These are phyloP conservation scores for Alloscopus bannaensis DNA, from an alignment of 2,888 invertebrate genomes.

Conservation along the genomic window DNA sequence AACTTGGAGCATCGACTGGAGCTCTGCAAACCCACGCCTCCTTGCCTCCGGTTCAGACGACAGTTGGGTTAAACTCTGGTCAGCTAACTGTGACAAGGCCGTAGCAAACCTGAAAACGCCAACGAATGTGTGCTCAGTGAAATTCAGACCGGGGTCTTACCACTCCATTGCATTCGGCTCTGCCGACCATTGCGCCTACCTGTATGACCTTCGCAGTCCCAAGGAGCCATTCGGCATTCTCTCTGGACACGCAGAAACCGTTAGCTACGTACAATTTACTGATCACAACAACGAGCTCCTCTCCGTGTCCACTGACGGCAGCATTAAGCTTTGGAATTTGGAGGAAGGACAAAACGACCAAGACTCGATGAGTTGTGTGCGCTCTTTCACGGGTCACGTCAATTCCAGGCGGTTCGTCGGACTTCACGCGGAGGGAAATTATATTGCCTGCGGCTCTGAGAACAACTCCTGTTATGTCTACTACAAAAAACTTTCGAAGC, in stretches of 20 bases:
- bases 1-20: conserved; percentile 98
- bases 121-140: conserved; percentile 96
- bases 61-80: conserved; percentile 94
- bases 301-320: conserved; percentile 94
- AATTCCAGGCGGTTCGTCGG: conserved; percentile 98
- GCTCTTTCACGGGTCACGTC: conserved; percentile 92
- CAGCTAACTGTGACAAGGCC: conserved; percentile 89
- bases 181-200: conserved; percentile 98
- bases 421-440: conserved; percentile 92
- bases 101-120: conserved; percentile 93
- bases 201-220: conserved; percentile 92
- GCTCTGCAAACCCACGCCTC: conserved; percentile 90
- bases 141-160: conserved; percentile 89
- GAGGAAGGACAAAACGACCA: conserved; percentile 78
- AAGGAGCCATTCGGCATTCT: conserved; percentile 88
- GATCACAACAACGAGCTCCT: conserved; percentile 87
- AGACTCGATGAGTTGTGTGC: conserved; percentile 81
- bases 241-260: conserved; percentile 93
- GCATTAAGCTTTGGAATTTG: conserved; percentile 93
- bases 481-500: conserved; percentile 91
- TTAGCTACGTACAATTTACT: conserved; percentile 94
- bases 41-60: conserved; percentile 96
- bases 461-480: conserved; percentile 95
- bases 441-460: conserved; percentile 95
- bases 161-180: conserved; percentile 95